Percentiles rank a stretch among this genome's conserved stretches.
Conservation (phyloP, 1,140 invertebrate species). For the Ephestia elutella region DNA sequence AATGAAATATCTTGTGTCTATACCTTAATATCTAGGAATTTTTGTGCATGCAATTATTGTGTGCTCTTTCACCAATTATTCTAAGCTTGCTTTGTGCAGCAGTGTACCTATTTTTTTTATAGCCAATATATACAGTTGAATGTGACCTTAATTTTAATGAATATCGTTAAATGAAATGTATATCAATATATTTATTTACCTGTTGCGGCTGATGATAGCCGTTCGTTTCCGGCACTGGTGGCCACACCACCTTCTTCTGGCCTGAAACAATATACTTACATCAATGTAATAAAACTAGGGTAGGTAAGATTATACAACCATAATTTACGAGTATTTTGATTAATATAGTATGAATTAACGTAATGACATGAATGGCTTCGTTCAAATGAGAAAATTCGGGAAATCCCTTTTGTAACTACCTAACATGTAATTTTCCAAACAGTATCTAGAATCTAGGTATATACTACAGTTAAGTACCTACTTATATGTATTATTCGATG, state of each 20-base stretch:
- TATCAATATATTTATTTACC: conserved; percentile 33
- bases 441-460: no score
- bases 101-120: conserved; percentile 28
- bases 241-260: conserved; percentile 88
- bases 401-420: no score
- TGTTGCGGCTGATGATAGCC: conserved; percentile 72
- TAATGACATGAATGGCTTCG: no score
- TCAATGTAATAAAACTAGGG: no score
- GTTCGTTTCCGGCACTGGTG: conserved; percentile 83
- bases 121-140: conserved; percentile 21
- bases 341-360: no score
- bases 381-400: no score
- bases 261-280: conserved; percentile 72
- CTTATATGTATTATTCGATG: no score
- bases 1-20: background rate
- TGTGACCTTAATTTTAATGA: background rate
- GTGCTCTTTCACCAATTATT: conserved; percentile 24
- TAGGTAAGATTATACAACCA: no score
- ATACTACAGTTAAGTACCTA: no score
- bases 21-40: background rate
- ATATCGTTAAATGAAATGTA: background rate
- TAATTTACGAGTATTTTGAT: no score
- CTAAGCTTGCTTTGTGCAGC: conserved; percentile 46
- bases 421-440: no score
- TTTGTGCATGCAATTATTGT: conserved; percentile 37